Evolutionary conservation across 64 coral and sea anemone species (phyloP), one percentile per base, ranked within the genome.

Genomic region (Anthopleura sola): DNA sequence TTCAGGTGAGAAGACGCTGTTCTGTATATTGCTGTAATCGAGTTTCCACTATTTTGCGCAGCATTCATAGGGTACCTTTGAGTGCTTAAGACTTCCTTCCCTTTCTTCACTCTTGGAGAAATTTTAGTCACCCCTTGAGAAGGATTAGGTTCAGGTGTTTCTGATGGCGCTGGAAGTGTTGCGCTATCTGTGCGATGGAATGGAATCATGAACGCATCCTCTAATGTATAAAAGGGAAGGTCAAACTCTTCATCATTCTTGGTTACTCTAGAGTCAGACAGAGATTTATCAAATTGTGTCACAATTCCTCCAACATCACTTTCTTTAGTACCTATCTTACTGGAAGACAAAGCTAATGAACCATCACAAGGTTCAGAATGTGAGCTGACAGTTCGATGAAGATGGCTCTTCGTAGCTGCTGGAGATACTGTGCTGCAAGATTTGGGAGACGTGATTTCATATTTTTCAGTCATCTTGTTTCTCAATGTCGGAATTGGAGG

Each of bases 121-220:
- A 20, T 2, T 28, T 40, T 71, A 11, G 66, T 15, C 29, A 2
- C 66, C 28, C 58, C 58, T 24, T 62, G 58, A n/a, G 23, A 26
- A 24, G 58, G 1, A 62, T n/a, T 26, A 23, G 58, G 58, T 62
- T 32, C 66, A 28, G 94, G 90, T 32, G 90, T 90, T 40, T 92
- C 80, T 29, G 84, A 64, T 15, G 82, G 66, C 15, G 81, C 83
- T 47, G 83, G 83, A 50, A 97, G 88, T 32, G 94, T 97, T 29
- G 94, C 94, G 85, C 94, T 97, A 32, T 86, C 79, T 48, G 94
- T 92, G 23, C 94, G 78, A 5, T 82, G 86, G 69, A 90, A 97
- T 20, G 94, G 94, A 37, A 97, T 88, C 90, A 93, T 92, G 56
- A 97, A 93, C 36, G 90, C 90, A 80, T 97, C 90, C 57, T 97